These are phyloP conservation scores for Lasioglossum oenotherae DNA, from an alignment of 2,888 invertebrate genomes.

Conservation along the genomic window DNA sequence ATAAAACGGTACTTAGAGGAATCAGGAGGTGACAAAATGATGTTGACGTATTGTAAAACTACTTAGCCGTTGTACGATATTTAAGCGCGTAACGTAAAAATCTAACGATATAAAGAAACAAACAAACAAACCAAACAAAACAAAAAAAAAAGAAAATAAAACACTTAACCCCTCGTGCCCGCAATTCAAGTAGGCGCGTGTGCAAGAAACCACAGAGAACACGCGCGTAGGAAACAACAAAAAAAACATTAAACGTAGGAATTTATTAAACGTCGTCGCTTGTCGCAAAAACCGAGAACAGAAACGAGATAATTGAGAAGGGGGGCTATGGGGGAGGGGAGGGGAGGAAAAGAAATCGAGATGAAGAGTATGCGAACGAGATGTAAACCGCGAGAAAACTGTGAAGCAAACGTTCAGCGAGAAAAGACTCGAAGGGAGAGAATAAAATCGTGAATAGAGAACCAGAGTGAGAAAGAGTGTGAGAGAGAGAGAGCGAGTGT, in stretches of 20 bases:
- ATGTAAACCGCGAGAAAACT: background rate
- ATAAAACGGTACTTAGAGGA: conserved; percentile 56
- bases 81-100: conserved; percentile 62
- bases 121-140: background rate
- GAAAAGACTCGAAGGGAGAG: background rate
- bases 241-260: conserved; percentile 58
- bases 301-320: background rate
- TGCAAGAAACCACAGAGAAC: conserved; percentile 15
- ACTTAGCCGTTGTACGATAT: conserved; percentile 67
- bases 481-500: background rate
- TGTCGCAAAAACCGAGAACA: conserved; percentile 60
- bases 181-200: conserved; percentile 68
- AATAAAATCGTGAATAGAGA: background rate
- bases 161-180: conserved; percentile 68
- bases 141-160: conserved; percentile 20
- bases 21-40: conserved; percentile 52
- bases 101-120: conserved; percentile 7
- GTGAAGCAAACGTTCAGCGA: background rate
- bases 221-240: conserved; percentile 56
- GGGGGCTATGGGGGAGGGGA: background rate
- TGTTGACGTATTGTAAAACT: conserved; percentile 69
- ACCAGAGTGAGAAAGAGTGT: background rate
- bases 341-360: background rate
- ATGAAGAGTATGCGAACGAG: background rate
- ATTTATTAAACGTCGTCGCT: conserved; percentile 65